Evolutionary conservation across 2,113 vertebrate species (phyloP).

Genomic region (Pseudorhombus dupliciocellatus): DNA sequence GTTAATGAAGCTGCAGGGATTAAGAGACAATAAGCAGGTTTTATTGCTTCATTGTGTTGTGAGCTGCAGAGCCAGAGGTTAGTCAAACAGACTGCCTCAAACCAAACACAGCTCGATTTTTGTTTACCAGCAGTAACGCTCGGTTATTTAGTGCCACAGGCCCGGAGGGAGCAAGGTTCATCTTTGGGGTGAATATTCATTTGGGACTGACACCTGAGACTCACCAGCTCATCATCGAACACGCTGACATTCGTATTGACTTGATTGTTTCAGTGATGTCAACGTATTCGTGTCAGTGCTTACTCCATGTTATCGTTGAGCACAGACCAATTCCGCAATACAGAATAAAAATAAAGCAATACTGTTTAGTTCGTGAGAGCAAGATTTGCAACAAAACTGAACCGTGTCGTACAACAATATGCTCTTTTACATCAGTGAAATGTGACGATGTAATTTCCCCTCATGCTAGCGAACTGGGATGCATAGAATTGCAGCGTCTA

Average conservation of each 20-base stretch:
- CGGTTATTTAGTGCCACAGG: slow-evolving; percentile 70
- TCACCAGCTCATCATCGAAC: slow-evolving; percentile 60
- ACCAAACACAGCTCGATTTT: slow-evolving; percentile 50
- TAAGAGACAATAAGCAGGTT: slow-evolving; percentile 69
- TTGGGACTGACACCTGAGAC: slow-evolving; percentile 87
- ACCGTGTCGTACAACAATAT: background rate
- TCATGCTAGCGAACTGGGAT: slow-evolving; percentile 10
- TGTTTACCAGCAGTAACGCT: slow-evolving; percentile 65
- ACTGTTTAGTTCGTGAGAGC: background rate
- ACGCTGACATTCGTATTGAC: slow-evolving; percentile 41
- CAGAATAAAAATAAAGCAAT: slow-evolving; percentile 9
- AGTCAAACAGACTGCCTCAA: slow-evolving; percentile 69
- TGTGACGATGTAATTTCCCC: slow-evolving; percentile 40
- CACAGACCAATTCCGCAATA: background rate
- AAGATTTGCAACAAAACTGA: slow-evolving; percentile 3
- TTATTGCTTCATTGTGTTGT: slow-evolving; percentile 62
- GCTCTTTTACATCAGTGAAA: slow-evolving; percentile 23
- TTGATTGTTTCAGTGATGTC: slow-evolving; percentile 48
- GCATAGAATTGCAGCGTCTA: slow-evolving; percentile 31
- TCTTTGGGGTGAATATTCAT: slow-evolving; percentile 86
- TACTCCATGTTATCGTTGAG: slow-evolving; percentile 5
- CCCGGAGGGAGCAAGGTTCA: slow-evolving; percentile 78
- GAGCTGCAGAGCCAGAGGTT: slow-evolving; percentile 66
- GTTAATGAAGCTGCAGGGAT: slow-evolving; percentile 67
- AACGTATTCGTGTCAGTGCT: background rate